phyloP scores from a whole-genome alignment of 2,797 vertebrate species.

The Australoheros facetus region DNA sequence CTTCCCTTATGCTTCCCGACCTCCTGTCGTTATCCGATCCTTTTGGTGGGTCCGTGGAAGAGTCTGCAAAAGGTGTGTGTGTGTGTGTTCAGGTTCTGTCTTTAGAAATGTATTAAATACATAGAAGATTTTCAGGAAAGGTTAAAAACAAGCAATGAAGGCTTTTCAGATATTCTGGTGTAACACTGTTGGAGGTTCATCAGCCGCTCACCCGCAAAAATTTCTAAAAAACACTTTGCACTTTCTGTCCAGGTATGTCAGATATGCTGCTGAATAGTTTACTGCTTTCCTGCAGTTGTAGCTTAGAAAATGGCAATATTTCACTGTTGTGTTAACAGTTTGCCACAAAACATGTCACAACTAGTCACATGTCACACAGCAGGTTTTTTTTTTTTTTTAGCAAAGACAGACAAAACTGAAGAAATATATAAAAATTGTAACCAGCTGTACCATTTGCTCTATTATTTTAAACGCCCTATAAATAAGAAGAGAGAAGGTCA shows the following conservation, averaged over 20 bases:
- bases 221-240: not conserved
- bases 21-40: conserved; percentile 94
- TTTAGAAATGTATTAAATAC: not conserved
- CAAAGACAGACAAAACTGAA: not conserved
- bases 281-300: not conserved
- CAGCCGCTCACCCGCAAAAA: too few species aligned
- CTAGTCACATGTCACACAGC: not conserved
- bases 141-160: not conserved
- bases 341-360: not conserved
- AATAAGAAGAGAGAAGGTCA: not conserved
- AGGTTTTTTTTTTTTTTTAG: not conserved
- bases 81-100: not conserved
- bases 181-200: not conserved
- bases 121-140: too few species aligned
- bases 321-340: not conserved
- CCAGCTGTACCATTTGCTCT: not conserved
- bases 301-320: not conserved
- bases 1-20: conserved; percentile 93
- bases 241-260: not conserved
- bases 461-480: not conserved
- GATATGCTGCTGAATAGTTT: not conserved
- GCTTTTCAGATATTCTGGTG: not conserved
- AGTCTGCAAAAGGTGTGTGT: conserved; percentile 85
- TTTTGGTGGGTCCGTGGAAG: conserved; percentile 89
- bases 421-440: not conserved